Conservation (phyloP, 2,113 vertebrate species). For the Leuciscus idus region DNA sequence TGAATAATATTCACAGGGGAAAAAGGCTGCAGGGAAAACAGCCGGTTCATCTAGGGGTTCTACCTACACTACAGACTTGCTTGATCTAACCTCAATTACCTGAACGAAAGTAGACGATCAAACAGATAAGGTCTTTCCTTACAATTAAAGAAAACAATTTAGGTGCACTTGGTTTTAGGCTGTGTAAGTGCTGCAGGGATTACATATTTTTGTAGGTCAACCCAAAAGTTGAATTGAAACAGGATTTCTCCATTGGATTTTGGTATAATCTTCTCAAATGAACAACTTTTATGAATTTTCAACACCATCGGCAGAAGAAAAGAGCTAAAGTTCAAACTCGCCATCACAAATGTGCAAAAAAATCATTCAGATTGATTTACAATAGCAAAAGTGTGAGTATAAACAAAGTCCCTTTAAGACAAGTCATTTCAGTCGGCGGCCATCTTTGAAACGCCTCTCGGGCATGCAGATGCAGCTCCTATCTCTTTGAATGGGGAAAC, state of each 20-base stretch:
- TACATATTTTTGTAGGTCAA: background rate
- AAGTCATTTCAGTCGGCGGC: too few relatives aligned
- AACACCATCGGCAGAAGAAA: background rate
- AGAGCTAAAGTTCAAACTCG: background rate
- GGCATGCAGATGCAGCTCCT: too few relatives aligned
- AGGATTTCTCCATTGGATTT: background rate
- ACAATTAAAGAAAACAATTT: background rate
- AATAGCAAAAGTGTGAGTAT: too few relatives aligned
- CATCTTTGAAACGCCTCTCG: too few relatives aligned
- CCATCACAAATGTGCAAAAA: too few relatives aligned
- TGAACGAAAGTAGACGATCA: constrained; percentile 15
- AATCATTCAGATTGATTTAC: too few relatives aligned
- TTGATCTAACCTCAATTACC: constrained; percentile 11
- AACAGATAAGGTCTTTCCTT: constrained; percentile 2
- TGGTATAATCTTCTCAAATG: background rate
- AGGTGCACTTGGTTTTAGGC: background rate
- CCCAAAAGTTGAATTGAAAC: too few relatives aligned
- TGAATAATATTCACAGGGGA: constrained; percentile 26
- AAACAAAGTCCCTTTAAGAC: too few relatives aligned
- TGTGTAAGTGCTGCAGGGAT: background rate
- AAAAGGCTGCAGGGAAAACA: background rate
- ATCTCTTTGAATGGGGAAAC: too few relatives aligned
- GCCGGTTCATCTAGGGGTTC: constrained; percentile 21
- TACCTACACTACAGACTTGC: constrained; percentile 20
- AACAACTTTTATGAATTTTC: background rate